Base-by-base conservation (phyloP, 2,113 vertebrate species). In the Bambusicola thoracicus region DNA sequence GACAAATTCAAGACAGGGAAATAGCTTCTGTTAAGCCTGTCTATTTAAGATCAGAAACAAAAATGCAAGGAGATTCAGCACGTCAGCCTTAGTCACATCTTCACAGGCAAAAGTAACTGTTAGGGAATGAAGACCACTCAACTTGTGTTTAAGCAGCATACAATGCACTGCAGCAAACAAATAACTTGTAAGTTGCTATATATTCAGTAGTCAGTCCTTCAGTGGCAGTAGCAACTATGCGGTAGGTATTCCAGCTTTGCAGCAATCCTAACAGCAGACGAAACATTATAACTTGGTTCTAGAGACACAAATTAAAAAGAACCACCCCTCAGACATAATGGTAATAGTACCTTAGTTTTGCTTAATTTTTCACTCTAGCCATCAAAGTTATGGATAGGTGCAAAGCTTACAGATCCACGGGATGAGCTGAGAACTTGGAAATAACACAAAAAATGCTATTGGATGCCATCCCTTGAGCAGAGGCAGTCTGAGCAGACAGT, bases 161-260 rank as follows among this genome's bases (percentile, higher is more conserved):
- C 7, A 44, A 29, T 14, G 41, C 2, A 34, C 5, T 21, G 53
- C 46, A 76, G 76, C 7, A 70, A 65, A 79, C 6, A 74, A 56
- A 65, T 0, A 49, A 3, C 2, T 2, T 36, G 5, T 2, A 44
- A 81, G 34, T 8, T 10, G 3, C 55, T 19, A 32, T 32, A 10
- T 32, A 56, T 30, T 30, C 17, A 30, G 53, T 55, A 81, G 32
- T 6, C 13, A 1, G 29, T 41, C n/a, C 24, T 95, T 63, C 36
- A 48, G 24, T 11, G 38, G 40, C 27, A 83, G 6, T 13, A 73
- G 68, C 27, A 76, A 48, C 27, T 1, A 0, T 9, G 13, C 2
- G 2, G 11, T 7, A 21, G 72, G 4, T 41, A 59, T 51, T 90
- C 46, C 18, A 80, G 51, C 34, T 70, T 44, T 51, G 17, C 25